Evolutionary conservation across 64 coral and sea anemone genomes (phyloP).

Genomic region (Trachythela sp.): DNA sequence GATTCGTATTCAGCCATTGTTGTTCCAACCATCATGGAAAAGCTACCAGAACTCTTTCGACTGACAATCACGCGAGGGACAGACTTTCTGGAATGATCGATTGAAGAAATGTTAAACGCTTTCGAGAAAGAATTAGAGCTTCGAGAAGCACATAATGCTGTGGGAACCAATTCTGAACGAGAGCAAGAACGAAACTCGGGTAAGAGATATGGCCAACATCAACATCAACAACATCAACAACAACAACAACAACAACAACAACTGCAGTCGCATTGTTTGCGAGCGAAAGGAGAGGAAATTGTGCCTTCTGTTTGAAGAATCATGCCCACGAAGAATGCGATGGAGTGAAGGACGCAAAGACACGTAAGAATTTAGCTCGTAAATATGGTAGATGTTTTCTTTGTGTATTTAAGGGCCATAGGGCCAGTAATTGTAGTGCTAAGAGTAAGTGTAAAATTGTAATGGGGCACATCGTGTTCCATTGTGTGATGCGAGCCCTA

Average conservation of each 20-base stretch:
- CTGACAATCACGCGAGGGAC: slow-evolving; percentile 36
- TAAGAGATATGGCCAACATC: no score
- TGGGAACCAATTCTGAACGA: not conserved
- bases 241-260: no score
- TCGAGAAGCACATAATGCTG: slow-evolving; percentile 29
- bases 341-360: not conserved
- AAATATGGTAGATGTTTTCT: not conserved
- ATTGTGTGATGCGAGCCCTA: not conserved
- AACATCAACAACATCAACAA: no score
- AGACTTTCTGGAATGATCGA: slow-evolving; percentile 32
- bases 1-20: slow-evolving; percentile 20
- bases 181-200: no score
- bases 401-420: not conserved
- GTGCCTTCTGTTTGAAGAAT: not conserved
- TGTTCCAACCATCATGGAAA: slow-evolving; percentile 4
- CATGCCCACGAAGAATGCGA: not conserved
- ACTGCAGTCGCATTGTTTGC: not conserved
- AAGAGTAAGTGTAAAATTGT: not conserved
- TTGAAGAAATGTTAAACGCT: slow-evolving; percentile 31
- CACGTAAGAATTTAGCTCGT: not conserved
- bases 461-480: not conserved
- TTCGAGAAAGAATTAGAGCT: slow-evolving; percentile 30
- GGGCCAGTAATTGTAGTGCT: not conserved
- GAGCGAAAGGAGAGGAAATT: not conserved
- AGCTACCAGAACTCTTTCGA: slow-evolving; percentile 26